Percentiles rank a stretch among this genome's conserved stretches.
Conservation (phyloP, 2,888 invertebrate species). For the Helleia helle region DNA sequence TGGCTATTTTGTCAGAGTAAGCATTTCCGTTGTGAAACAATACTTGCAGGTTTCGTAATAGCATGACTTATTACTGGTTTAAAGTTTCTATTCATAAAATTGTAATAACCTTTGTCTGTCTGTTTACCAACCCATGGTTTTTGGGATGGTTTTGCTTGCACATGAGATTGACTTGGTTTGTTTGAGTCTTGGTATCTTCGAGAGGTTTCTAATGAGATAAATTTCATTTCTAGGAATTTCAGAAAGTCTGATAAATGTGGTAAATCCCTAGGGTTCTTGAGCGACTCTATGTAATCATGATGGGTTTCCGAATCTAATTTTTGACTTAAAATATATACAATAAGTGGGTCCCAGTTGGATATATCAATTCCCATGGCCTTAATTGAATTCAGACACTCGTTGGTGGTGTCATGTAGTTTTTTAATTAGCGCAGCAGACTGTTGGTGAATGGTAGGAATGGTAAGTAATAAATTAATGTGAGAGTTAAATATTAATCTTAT, state of each 20-base stretch:
- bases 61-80: slow-evolving; percentile 5
- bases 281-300: slow-evolving; percentile 14
- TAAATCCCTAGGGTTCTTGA: slow-evolving; percentile 13
- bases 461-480: neutral
- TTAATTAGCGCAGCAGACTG: neutral
- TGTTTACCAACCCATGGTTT: slow-evolving; percentile 3
- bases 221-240: slow-evolving; percentile 14
- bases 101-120: neutral
- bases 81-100: neutral
- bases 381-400: slow-evolving; percentile 4
- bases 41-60: slow-evolving; percentile 2
- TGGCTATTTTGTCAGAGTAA: neutral
- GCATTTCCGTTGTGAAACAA: neutral
- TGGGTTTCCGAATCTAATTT: slow-evolving; percentile 18
- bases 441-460: too few relatives aligned
- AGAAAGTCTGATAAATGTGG: slow-evolving; percentile 14
- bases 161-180: neutral
- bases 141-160: neutral
- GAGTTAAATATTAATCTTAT: slow-evolving; percentile 5
- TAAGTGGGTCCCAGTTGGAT: slow-evolving; percentile 12
- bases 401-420: slow-evolving; percentile 6
- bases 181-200: slow-evolving; percentile 12
- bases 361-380: slow-evolving; percentile 6
- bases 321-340: slow-evolving; percentile 18
- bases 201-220: slow-evolving; percentile 11